Evolutionary conservation across 2,113 vertebrate species (phyloP), one percentile per base, ranked within the genome.

Genomic region (Paraplagusia blochii): DNA sequence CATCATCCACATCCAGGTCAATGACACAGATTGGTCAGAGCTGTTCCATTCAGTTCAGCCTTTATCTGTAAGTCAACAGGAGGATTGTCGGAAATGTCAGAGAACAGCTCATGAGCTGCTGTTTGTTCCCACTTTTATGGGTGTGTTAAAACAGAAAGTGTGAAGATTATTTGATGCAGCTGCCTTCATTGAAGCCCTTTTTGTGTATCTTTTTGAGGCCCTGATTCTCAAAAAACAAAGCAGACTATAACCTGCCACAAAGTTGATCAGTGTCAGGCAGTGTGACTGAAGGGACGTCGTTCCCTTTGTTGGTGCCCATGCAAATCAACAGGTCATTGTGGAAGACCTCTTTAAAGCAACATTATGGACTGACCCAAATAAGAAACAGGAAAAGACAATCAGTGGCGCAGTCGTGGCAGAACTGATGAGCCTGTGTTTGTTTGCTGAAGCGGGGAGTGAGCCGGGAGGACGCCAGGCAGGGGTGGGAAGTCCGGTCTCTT

Each of bases 351-450:
- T 83, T 53, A 77, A 66, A 58, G 67, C 77, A 65, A 80, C 70
- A 58, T 71, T 69, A 66, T 67, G 67, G 66, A 63, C 60, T 85
- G 82, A 85, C 82, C 84, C 74, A 81, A 69, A 84, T 81, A 77
- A 69, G 79, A 48, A 61, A 66, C 68, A 69, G 72, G 63, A 76
- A 69, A 69, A 78, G 66, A 65, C 80, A 77, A 80, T 79, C 69
- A 19, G 45, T 44, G 15, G 11, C 51, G 56, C 58, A 69, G 58
- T 71, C 47, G 54, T 53, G 70, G 53, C 43, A 38, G 54, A 43
- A 57, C 78, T 74, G 79, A 86, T 82, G 75, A 70, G 71, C 60
- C 71, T 84, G 81, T 83, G 74, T 83, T 85, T 82, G 80, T 84
- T 75, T 79, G 81, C 74, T 83, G 78, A 73, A 83, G 83, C 70